phyloP scores from a whole-genome alignment of 2,888 invertebrate species.

The Dryobotodes eremita region DNA sequence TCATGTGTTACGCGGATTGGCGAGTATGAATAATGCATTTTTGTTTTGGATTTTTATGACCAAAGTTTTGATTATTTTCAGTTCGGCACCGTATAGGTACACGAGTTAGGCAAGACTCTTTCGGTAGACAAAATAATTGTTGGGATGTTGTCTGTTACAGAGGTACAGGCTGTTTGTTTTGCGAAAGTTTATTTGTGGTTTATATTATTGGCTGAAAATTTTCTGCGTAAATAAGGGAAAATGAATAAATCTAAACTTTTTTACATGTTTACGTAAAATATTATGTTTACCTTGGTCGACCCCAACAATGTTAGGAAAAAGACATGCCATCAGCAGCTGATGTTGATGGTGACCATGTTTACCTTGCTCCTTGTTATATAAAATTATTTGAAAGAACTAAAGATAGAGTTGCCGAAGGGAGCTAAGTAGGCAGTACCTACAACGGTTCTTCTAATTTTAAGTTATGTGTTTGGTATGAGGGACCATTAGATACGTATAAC shows the following conservation, averaged over 20 bases:
- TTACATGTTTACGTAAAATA: background rate
- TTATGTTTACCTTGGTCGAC: constrained; percentile 10
- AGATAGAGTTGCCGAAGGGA: background rate
- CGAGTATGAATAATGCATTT: constrained; percentile 91
- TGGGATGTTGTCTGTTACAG: constrained; percentile 69
- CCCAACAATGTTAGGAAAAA: background rate
- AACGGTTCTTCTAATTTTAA: background rate
- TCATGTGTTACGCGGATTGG: constrained; percentile 80
- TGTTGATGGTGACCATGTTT: constrained; percentile 7
- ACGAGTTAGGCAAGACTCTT: constrained; percentile 76
- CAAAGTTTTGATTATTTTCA: constrained; percentile 91
- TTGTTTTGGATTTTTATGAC: constrained; percentile 91
- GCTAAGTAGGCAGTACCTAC: background rate
- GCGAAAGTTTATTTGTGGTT: constrained; percentile 79
- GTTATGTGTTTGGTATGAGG: background rate
- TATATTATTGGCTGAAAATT: constrained; percentile 57
- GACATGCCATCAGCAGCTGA: background rate
- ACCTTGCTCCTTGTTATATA: background rate
- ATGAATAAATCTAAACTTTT: constrained; percentile 52
- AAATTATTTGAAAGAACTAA: background rate
- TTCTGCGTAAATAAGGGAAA: constrained; percentile 43
- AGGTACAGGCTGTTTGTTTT: constrained; percentile 76
- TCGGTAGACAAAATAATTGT: constrained; percentile 83
- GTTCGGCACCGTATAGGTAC: constrained; percentile 87
- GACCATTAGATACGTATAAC: background rate